A percentile compares a stretch with the other conserved stretches of the same genome.
Evolutionary conservation across 2,888 invertebrate species (phyloP).

Genomic region (Antheraea yamamai): DNA sequence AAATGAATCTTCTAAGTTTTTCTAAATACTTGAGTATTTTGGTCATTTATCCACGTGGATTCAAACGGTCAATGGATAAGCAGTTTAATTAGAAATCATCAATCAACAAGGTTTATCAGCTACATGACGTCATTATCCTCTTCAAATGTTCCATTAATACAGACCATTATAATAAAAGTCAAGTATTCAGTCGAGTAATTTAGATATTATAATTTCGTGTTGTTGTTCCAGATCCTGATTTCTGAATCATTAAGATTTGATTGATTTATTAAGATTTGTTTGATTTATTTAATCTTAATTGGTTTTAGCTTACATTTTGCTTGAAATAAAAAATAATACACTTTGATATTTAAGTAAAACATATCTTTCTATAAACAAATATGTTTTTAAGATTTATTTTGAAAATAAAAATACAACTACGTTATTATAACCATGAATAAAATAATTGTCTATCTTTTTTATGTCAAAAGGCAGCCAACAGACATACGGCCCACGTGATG

Average conservation of each 20-base stretch:
- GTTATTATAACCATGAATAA: no score
- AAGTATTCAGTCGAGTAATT: not conserved
- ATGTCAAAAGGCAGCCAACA: no score
- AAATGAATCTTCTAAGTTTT: not conserved
- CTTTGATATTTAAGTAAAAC: no score
- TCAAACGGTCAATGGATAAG: not conserved
- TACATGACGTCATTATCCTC: not conserved
- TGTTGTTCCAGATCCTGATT: not conserved
- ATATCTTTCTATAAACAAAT: no score
- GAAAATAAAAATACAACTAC: no score
- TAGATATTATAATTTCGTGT: not conserved
- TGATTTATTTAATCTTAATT: not conserved
- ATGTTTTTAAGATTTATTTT: no score
- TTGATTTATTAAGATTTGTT: no score
- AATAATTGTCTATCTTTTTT: no score
- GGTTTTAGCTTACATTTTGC: not conserved
- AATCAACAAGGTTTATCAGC: slow-evolving; percentile 4
- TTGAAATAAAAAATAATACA: no score
- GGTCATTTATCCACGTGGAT: not conserved
- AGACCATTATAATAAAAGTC: not conserved
- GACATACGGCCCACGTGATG: no score
- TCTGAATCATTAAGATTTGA: no score
- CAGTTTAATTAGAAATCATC: not conserved
- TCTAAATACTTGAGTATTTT: not conserved
- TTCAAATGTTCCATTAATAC: not conserved